Conservation (phyloP, 2,797 vertebrate species). For the Serranus cabrilla region DNA sequence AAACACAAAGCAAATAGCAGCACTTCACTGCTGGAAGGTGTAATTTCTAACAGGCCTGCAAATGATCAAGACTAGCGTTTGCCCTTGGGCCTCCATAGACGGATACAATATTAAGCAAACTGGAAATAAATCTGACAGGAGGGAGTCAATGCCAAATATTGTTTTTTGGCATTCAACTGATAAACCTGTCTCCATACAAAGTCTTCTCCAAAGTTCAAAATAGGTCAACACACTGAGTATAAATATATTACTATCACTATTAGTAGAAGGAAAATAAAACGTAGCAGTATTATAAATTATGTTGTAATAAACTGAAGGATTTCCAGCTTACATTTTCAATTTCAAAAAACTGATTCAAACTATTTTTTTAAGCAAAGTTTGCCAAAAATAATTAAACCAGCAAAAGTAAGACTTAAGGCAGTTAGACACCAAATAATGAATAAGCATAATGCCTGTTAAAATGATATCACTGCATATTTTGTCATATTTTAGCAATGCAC, state of each 20-base stretch:
- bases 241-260: neutral
- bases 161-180: neutral
- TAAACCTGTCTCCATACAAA: neutral
- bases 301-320: too few relatives aligned
- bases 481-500: neutral
- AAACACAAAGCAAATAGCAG: conserved; percentile 69
- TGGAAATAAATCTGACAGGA: conserved; percentile 24
- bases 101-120: conserved; percentile 20
- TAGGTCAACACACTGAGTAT: neutral
- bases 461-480: conserved; percentile 1
- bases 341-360: too few relatives aligned
- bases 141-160: neutral
- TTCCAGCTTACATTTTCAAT: neutral
- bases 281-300: neutral
- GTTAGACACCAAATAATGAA: neutral
- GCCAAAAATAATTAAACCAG: too few relatives aligned
- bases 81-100: conserved; percentile 48
- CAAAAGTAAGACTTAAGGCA: too few relatives aligned
- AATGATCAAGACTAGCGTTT: conserved; percentile 54
- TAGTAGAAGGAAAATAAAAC: neutral
- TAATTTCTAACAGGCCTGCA: conserved; percentile 54
- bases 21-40: conserved; percentile 52
- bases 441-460: neutral
- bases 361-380: too few relatives aligned
- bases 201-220: conserved; percentile 1